These are phyloP conservation scores for Calephelis virginiensis DNA, from an alignment of 1,140 invertebrate genomes.

Conservation along the genomic window DNA sequence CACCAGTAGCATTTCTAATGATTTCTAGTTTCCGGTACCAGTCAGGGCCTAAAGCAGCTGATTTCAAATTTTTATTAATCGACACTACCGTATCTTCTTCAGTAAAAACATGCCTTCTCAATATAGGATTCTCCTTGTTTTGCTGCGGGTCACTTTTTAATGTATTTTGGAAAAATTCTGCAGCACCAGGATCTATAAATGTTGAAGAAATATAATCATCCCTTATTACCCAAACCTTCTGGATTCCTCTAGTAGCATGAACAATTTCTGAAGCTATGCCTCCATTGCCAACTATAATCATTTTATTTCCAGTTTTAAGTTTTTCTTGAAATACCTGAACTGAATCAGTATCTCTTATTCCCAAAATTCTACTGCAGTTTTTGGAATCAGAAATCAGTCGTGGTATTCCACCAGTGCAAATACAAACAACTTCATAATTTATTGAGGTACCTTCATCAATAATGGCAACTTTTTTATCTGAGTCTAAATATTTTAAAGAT, in stretches of 20 bases:
- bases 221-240: constrained; percentile 96
- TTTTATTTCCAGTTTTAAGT: constrained; percentile 82
- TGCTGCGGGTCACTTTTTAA: constrained; percentile 49
- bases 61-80: constrained; percentile 72
- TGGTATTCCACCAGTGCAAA: constrained; percentile 93
- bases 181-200: constrained; percentile 97
- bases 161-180: constrained; percentile 90
- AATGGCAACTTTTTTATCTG: constrained; percentile 71
- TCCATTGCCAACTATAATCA: constrained; percentile 96
- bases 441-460: constrained; percentile 80
- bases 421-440: constrained; percentile 90
- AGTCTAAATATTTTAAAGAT: constrained; percentile 79
- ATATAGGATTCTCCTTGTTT: constrained; percentile 43
- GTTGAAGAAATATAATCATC: constrained; percentile 94
- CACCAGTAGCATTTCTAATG: constrained; percentile 72
- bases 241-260: constrained; percentile 89
- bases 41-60: constrained; percentile 96
- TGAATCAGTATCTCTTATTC: constrained; percentile 97
- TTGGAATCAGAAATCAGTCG: constrained; percentile 84
- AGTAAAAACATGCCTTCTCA: constrained; percentile 86
- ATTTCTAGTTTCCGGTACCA: constrained; percentile 89
- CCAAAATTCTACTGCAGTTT: constrained; percentile 85
- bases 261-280: constrained; percentile 98
- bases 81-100: constrained; percentile 72
- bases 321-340: constrained; percentile 88